Evolutionary conservation across 2,113 vertebrate species (phyloP).

Genomic region (Glareola pratincola): DNA sequence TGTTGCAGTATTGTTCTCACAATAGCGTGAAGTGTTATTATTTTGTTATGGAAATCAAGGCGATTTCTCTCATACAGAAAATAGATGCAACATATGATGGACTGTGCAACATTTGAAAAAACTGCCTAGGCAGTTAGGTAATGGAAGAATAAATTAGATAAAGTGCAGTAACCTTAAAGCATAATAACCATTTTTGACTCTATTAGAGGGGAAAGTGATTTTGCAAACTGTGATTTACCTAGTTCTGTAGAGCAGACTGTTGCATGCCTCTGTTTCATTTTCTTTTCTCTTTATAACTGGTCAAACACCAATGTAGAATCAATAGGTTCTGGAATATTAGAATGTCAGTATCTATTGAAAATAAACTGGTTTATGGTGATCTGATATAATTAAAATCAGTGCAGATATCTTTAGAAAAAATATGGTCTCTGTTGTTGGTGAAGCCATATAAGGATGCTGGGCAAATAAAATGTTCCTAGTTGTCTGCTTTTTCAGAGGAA

Average conservation of each 20-base stretch:
- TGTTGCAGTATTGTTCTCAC: background rate
- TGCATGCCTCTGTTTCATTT: background rate
- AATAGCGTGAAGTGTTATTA: background rate
- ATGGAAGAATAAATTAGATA: constrained; percentile 53
- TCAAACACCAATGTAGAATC: background rate
- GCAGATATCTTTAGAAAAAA: background rate
- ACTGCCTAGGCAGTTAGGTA: background rate
- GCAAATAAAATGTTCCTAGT: background rate
- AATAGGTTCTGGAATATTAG: constrained; percentile 17
- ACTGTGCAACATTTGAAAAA: background rate
- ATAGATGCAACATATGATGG: constrained; percentile 15
- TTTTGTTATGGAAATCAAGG: constrained; percentile 48
- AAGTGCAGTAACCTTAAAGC: constrained; percentile 20
- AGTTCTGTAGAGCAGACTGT: background rate
- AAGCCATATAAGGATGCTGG: background rate
- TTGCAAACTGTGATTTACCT: constrained; percentile 37
- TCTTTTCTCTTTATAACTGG: background rate
- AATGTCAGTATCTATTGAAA: constrained; percentile 23
- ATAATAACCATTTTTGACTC: constrained; percentile 47
- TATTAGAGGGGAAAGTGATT: constrained; percentile 54
- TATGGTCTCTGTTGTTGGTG: background rate
- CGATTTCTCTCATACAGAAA: constrained; percentile 14
- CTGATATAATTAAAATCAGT: constrained; percentile 49
- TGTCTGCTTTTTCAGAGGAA: background rate
- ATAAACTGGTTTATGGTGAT: background rate